Conservation (phyloP, 2,797 vertebrate genomes). For the Selene dorsalis region DNA sequence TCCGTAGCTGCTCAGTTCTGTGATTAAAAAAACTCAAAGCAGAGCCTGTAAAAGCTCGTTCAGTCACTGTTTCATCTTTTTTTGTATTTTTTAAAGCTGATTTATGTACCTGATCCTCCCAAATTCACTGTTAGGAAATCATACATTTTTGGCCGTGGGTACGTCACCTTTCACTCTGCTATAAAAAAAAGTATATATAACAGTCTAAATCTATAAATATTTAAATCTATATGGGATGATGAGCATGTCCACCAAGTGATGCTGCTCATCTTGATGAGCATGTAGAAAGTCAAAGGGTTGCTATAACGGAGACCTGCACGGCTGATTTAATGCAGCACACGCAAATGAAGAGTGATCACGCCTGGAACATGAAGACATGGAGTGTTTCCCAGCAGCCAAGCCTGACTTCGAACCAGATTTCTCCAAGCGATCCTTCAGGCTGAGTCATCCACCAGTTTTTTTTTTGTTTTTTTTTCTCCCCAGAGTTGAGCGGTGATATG, state of each 20-base stretch:
- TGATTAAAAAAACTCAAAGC: neutral
- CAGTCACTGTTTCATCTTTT: conserved; percentile 32
- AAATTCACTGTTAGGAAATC: conserved; percentile 22
- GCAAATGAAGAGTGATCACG: conserved; percentile 58
- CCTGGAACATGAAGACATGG: conserved; percentile 53
- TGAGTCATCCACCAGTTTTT: conserved; percentile 48
- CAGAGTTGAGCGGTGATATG: neutral
- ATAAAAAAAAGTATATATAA: no score
- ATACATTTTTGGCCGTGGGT: conserved; percentile 12
- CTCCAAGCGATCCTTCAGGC: conserved; percentile 41
- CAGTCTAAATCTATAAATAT: no score
- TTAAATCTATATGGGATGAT: neutral
- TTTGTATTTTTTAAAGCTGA: conserved; percentile 38
- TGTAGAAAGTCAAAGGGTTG: conserved; percentile 46
- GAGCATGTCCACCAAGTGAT: conserved; percentile 17
- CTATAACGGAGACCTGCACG: conserved; percentile 47
- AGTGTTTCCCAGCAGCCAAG: conserved; percentile 58
- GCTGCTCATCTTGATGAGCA: conserved; percentile 46
- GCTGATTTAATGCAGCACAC: conserved; percentile 61
- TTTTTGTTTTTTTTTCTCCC: neutral
- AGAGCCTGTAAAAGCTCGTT: conserved; percentile 25
- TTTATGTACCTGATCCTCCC: conserved; percentile 38
- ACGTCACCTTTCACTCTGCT: conserved; percentile 23
- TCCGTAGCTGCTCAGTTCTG: conserved; percentile 10
- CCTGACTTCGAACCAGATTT: conserved; percentile 50